Conservation (phyloP, 2,797 vertebrate species). For the Meda fulgida region DNA sequence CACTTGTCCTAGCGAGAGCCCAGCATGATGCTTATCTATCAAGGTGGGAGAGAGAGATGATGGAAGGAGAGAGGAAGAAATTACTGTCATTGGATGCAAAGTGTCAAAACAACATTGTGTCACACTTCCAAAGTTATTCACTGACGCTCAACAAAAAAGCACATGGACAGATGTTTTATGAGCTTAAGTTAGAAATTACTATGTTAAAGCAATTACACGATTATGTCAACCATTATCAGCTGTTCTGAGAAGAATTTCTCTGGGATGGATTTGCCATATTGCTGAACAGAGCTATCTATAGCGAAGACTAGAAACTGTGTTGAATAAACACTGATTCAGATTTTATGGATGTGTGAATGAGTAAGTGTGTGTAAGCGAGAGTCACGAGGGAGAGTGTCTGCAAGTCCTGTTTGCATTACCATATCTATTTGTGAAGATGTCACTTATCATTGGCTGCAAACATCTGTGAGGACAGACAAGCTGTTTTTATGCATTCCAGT, state of each 20-base stretch:
- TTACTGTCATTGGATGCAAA: slow-evolving; percentile 5
- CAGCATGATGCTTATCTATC: slow-evolving; percentile 61
- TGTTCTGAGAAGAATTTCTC: slow-evolving; percentile 15
- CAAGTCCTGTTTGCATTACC: neutral
- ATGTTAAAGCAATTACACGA: slow-evolving; percentile 29
- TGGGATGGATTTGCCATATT: neutral
- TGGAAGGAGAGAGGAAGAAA: slow-evolving; percentile 29
- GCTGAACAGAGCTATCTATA: neutral
- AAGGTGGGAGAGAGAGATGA: slow-evolving; percentile 45
- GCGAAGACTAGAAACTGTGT: slow-evolving; percentile 21
- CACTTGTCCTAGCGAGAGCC: slow-evolving; percentile 59
- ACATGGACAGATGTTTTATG: slow-evolving; percentile 9
- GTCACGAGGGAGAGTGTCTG: neutral
- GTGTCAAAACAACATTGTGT: slow-evolving; percentile 21
- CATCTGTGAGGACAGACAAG: slow-evolving; percentile 41
- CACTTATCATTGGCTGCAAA: slow-evolving; percentile 50
- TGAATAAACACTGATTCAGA: slow-evolving; percentile 40
- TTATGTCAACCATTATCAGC: slow-evolving; percentile 28
- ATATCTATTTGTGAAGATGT: slow-evolving; percentile 40
- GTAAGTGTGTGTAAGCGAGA: neutral
- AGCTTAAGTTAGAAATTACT: slow-evolving; percentile 22
- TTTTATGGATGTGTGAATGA: neutral
- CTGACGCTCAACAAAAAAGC: slow-evolving; percentile 3
- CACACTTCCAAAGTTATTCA: slow-evolving; percentile 17
- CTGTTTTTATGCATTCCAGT: slow-evolving; percentile 42